phyloP scores from a whole-genome alignment of 2,113 vertebrate genomes.

The Leucosticte australis region DNA sequence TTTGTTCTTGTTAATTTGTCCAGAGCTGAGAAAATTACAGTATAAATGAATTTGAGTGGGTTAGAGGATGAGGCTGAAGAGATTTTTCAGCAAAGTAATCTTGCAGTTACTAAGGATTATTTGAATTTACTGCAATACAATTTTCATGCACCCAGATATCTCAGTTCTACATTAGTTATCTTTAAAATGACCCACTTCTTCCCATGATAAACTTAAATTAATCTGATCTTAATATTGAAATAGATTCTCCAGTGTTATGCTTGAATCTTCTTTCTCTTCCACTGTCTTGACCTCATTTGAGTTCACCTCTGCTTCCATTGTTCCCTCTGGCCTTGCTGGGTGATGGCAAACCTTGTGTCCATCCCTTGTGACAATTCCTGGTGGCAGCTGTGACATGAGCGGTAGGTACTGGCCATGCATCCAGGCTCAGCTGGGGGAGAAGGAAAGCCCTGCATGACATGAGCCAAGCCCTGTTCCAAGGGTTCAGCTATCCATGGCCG shows the following conservation, averaged over 20 bases:
- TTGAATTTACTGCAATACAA: not conserved
- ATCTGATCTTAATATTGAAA: not conserved
- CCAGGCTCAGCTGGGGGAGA: not conserved
- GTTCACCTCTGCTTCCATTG: not conserved
- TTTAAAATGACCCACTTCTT: not conserved
- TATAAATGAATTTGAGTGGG: not conserved
- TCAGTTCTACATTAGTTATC: not conserved
- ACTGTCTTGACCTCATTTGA: not conserved
- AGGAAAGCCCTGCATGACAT: not conserved
- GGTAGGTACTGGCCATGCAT: not conserved
- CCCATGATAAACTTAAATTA: not conserved
- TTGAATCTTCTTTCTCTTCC: not conserved
- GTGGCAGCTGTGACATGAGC: not conserved
- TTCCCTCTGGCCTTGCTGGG: accelerated
- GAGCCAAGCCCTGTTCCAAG: not conserved
- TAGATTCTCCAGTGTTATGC: not conserved
- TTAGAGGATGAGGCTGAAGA: not conserved
- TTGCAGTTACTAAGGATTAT: not conserved
- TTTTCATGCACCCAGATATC: not conserved
- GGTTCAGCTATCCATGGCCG: accelerated
- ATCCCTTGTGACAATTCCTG: not conserved
- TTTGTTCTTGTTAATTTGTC: not conserved
- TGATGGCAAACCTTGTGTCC: not conserved
- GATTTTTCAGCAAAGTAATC: not conserved
- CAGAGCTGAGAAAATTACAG: not conserved